Evolutionary conservation across 2,888 invertebrate species (phyloP).

Genomic region (Tortricodes alternella): DNA sequence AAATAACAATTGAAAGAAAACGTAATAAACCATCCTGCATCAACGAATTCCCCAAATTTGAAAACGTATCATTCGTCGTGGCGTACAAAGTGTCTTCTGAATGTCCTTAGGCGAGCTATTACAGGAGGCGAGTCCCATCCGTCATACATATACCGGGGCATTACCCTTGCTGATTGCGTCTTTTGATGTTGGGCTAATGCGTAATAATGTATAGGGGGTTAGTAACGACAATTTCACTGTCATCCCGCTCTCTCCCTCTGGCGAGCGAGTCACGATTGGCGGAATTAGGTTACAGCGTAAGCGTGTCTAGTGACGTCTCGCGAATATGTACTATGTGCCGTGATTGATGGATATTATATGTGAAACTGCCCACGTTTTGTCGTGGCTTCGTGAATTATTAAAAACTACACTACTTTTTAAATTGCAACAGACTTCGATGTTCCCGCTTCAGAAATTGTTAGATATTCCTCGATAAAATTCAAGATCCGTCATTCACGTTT

Average conservation of each 20-base stretch:
- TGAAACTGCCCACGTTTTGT: slow-evolving; percentile 1
- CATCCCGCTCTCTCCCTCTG: neutral
- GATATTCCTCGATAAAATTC: no score
- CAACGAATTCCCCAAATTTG: slow-evolving; percentile 17
- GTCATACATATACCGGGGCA: slow-evolving; percentile 38
- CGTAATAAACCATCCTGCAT: neutral
- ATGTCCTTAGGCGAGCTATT: slow-evolving; percentile 28
- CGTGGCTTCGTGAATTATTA: slow-evolving; percentile 5
- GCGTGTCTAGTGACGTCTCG: slow-evolving; percentile 8
- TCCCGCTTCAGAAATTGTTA: neutral
- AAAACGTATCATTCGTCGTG: slow-evolving; percentile 22
- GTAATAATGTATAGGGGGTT: slow-evolving; percentile 41
- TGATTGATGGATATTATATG: slow-evolving; percentile 3
- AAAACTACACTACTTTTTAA: neutral
- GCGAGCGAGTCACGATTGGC: neutral
- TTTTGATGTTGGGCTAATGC: slow-evolving; percentile 54
- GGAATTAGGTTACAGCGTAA: slow-evolving; percentile 16
- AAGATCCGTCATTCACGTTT: no score
- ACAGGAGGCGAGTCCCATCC: slow-evolving; percentile 35
- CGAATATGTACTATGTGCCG: neutral
- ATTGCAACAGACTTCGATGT: no score
- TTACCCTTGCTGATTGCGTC: slow-evolving; percentile 41
- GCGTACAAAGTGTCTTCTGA: slow-evolving; percentile 28
- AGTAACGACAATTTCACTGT: slow-evolving; percentile 11
- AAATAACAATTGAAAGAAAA: slow-evolving; percentile 8